Conservation (phyloP, 1,140 invertebrate genomes). For the Drosophila eugracilis region DNA sequence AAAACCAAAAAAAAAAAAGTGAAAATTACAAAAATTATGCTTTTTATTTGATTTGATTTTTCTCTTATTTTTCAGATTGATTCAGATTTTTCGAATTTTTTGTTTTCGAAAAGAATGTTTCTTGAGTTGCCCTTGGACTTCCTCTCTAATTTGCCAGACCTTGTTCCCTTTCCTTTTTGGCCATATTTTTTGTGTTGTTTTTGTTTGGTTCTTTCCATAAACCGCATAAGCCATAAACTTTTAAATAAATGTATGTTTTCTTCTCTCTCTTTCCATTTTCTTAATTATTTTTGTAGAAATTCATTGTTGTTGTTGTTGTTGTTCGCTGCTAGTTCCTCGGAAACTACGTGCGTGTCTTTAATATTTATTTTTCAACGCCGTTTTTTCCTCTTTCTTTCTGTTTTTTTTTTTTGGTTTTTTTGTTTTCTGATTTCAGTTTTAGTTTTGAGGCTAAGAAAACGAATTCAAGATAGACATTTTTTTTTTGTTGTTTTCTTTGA, state of each 20-base stretch:
- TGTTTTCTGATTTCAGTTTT: conserved; percentile 1
- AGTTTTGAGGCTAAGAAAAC: conserved; percentile 1
- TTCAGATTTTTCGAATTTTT: conserved; percentile 20
- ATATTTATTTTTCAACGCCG: conserved; percentile 40
- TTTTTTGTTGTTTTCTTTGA: conserved; percentile 17
- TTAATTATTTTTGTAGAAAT: conserved; percentile 76
- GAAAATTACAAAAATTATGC: conserved; percentile 35
- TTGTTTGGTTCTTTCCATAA: neutral
- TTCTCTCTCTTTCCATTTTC: conserved; percentile 17
- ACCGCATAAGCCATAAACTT: conserved; percentile 11
- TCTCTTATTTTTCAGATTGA: conserved; percentile 6
- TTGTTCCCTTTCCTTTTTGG: neutral
- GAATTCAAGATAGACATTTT: conserved; percentile 25
- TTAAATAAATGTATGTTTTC: conserved; percentile 30
- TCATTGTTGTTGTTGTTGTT: conserved; percentile 49
- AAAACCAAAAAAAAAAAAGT: conserved; percentile 40
- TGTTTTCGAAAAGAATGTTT: neutral
- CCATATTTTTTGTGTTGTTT: too few species aligned
- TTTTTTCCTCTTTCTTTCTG: neutral
- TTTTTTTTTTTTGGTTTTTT: neutral
- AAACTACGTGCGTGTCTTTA: conserved; percentile 77
- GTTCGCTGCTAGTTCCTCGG: conserved; percentile 56
- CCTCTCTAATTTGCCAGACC: conserved; percentile 4
- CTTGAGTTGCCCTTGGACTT: too few species aligned
- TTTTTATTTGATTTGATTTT: conserved; percentile 36